Base-by-base conservation (phyloP, 2,888 invertebrate genomes). In the Laspeyria flexula region DNA sequence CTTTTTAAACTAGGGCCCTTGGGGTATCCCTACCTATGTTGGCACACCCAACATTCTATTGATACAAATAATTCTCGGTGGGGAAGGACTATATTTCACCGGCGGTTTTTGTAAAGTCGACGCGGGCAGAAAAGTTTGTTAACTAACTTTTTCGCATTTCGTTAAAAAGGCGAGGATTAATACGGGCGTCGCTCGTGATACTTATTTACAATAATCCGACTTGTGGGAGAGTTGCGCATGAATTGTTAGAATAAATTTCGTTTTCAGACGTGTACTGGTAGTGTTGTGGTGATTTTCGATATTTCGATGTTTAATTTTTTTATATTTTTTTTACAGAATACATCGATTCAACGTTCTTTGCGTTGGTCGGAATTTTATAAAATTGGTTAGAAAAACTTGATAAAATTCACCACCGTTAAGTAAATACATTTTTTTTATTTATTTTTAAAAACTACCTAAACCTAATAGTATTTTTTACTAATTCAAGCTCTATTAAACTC, bases 161-260 rank as follows among this genome's bases (percentile, higher is more conserved):
- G 83, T 82, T 87, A 86, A 88, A 90, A 88, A 88, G 81, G 61
- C 74, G 75, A 64, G 86, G 85, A 89, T 90, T 90, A 92, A 91
- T 90, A 82, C 74, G 80, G 85, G 83, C 81, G 86, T 81, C 77
- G 83, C 73, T 73, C 75, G 81, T 85, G 82, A 90, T 88, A 88
- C 90, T 91, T 90, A 92, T 92, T 92, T 90, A 92, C 89, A 90
- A 90, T 90, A 89, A 90, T 89, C 90, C 85, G 79, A 85, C 83
- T 86, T 90, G 86, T 80, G 88, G 86, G 82, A 70, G 75, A 73
- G 44, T 50, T 55, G 75, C 69, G 81, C 81, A 73, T 78, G 86
- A 86, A 88, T 88, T 89, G 87, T 87, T 84, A 72, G 81, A 86
- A 87, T 88, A 86, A 82, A 87, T 89, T 88, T 83, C 75, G 75